Evolutionary conservation across 2,113 vertebrate species (phyloP).

Genomic region (Gallinago jamesoni): DNA sequence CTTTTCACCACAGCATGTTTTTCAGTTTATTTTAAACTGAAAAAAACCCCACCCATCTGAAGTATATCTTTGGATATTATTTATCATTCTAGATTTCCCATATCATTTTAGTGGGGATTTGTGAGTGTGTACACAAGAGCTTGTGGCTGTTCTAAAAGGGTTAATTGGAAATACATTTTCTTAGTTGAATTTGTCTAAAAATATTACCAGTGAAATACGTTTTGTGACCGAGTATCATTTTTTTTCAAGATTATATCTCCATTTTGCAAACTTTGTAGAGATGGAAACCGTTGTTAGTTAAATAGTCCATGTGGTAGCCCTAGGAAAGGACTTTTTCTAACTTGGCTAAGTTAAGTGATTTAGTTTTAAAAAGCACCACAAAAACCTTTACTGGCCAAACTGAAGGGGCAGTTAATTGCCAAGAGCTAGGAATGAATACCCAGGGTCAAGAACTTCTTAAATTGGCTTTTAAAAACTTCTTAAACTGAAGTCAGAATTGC

Average conservation of each 20-base stretch:
- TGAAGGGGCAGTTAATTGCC: constrained; percentile 26
- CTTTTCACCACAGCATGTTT: not conserved
- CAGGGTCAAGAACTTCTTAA: not conserved
- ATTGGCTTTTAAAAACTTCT: not conserved
- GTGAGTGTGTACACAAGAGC: not conserved
- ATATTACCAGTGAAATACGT: not conserved
- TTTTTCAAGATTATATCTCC: not conserved
- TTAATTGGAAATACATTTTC: not conserved
- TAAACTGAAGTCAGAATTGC: not conserved
- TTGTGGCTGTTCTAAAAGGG: not conserved
- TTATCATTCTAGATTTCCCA: not conserved
- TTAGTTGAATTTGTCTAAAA: not conserved
- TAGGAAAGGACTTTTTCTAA: not conserved
- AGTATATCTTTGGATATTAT: not conserved
- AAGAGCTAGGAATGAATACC: not conserved
- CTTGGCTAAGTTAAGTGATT: not conserved
- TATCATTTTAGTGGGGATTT: not conserved
- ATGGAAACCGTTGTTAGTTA: not conserved
- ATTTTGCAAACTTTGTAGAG: not conserved
- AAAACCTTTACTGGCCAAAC: not conserved
- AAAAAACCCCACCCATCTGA: not conserved
- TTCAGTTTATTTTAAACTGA: not conserved
- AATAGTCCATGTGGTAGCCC: not conserved
- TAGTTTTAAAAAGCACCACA: not conserved
- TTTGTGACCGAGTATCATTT: not conserved